Evolutionary conservation across 2,888 invertebrate species (phyloP).

Genomic region (Eudasyphora cyanicolor): DNA sequence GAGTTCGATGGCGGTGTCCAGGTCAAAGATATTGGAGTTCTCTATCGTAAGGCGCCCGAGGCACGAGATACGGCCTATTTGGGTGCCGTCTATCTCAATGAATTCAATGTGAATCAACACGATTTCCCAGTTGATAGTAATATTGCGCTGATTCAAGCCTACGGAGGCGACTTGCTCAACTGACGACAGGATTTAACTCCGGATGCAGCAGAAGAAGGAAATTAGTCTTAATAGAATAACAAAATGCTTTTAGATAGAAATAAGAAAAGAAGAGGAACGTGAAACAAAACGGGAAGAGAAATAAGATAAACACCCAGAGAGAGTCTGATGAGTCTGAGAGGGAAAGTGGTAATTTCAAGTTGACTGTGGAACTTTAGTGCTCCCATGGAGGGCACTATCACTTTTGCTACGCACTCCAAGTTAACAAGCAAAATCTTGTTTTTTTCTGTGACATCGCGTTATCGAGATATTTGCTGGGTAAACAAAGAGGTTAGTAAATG

Average conservation of each 20-base stretch:
- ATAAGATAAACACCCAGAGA: too few species aligned
- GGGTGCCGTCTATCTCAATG: conserved; percentile 74
- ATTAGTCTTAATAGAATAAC: background rate
- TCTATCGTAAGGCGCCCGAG: conserved; percentile 65
- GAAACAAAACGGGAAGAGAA: background rate
- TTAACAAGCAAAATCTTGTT: too few species aligned
- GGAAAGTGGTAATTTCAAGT: too few species aligned
- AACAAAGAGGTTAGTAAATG: too few species aligned
- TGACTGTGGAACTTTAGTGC: background rate
- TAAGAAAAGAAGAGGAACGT: background rate
- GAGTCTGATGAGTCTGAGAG: too few species aligned
- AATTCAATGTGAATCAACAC: conserved; percentile 63
- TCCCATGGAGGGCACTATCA: too few species aligned
- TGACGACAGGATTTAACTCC: conserved; percentile 20
- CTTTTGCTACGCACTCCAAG: too few species aligned
- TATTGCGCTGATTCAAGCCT: conserved; percentile 60
- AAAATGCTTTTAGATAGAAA: conserved; percentile 19
- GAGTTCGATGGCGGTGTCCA: conserved; percentile 72
- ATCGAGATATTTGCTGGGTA: too few species aligned
- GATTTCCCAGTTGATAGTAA: conserved; percentile 67
- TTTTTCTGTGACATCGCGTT: too few species aligned
- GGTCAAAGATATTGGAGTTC: conserved; percentile 74
- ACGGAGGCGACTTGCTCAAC: conserved; percentile 65
- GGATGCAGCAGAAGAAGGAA: background rate
- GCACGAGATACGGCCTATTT: conserved; percentile 69